These are phyloP conservation scores for Tetramorium alpestre DNA, from an alignment of 1,140 invertebrate genomes.

Conservation along the genomic window DNA sequence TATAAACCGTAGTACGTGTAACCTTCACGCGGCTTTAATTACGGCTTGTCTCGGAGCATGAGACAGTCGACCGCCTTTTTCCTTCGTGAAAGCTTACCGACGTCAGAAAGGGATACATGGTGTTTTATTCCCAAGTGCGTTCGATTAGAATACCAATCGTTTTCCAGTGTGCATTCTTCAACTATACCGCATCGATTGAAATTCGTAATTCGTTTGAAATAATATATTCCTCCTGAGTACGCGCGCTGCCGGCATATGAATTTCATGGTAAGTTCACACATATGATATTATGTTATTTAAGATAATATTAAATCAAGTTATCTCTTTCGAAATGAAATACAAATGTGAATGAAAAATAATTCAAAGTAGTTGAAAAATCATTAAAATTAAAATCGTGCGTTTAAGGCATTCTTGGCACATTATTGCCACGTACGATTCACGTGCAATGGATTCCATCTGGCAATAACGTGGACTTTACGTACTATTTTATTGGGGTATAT, in stretches of 20 bases:
- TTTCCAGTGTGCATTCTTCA: not conserved
- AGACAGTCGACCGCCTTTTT: not conserved
- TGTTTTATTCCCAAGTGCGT: not conserved
- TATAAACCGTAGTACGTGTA: constrained; percentile 12
- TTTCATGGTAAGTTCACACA: constrained; percentile 19
- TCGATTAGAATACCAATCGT: not conserved
- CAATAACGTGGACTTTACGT: no score
- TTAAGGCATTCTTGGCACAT: not conserved
- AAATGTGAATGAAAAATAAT: not conserved
- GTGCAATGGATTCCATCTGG: no score
- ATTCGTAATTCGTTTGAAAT: constrained; percentile 10
- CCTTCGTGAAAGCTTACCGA: not conserved
- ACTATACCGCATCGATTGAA: not conserved
- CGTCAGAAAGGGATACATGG: no score
- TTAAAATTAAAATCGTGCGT: not conserved
- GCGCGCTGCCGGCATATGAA: not conserved
- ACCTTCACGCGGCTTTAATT: constrained; percentile 23
- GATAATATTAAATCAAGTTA: not conserved
- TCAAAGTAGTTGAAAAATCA: not conserved
- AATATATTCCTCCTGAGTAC: not conserved
- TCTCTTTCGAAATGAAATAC: not conserved
- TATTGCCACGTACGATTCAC: no score
- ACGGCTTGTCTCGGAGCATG: not conserved
- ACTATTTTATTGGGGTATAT: no score
- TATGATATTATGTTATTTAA: not conserved